Evolutionary conservation across 2,888 invertebrate species (phyloP).

Genomic region (Linhomoeus sp.): DNA sequence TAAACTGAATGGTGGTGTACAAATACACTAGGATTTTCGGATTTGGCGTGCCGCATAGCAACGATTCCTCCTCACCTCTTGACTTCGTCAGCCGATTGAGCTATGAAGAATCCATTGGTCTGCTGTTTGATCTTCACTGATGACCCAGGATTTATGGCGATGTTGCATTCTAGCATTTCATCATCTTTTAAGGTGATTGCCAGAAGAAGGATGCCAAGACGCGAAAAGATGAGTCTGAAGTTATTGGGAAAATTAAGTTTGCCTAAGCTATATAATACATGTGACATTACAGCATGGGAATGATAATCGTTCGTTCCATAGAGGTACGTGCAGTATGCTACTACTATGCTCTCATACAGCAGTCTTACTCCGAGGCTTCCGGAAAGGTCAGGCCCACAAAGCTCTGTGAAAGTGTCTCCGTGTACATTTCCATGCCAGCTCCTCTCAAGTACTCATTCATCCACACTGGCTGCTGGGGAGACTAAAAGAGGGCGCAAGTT

Average conservation of each 20-base stretch:
- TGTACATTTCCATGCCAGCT: conserved; percentile 95
- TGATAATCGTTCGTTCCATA: not conserved
- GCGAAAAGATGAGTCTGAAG: conserved; percentile 86
- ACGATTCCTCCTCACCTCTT: conserved; percentile 65
- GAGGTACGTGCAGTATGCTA: not conserved
- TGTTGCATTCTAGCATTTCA: conserved; percentile 59
- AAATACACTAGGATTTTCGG: too few relatives aligned
- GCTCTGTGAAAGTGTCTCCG: conserved; percentile 95
- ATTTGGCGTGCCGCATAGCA: too few relatives aligned
- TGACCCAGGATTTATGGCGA: conserved; percentile 83
- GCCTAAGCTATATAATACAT: not conserved
- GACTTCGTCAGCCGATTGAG: conserved; percentile 98
- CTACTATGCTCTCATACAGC: not conserved
- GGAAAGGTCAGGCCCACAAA: conserved; percentile 99
- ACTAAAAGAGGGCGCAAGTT: conserved; percentile 35
- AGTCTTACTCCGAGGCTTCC: conserved; percentile 46
- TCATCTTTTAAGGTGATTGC: conserved; percentile 81
- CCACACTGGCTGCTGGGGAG: conserved; percentile 56
- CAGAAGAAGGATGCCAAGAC: conserved; percentile 79
- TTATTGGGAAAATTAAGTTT: conserved; percentile 14
- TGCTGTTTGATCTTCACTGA: conserved; percentile 81
- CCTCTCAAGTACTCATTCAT: conserved; percentile 99
- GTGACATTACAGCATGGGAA: too few relatives aligned
- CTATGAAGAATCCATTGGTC: conserved; percentile 99
- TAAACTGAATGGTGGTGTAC: too few relatives aligned